A percentile compares a stretch with the other conserved stretches of the same genome.
These are phyloP conservation scores for Dastarcus helophoroides DNA, from an alignment of 2,888 invertebrate species.

Conservation along the genomic window DNA sequence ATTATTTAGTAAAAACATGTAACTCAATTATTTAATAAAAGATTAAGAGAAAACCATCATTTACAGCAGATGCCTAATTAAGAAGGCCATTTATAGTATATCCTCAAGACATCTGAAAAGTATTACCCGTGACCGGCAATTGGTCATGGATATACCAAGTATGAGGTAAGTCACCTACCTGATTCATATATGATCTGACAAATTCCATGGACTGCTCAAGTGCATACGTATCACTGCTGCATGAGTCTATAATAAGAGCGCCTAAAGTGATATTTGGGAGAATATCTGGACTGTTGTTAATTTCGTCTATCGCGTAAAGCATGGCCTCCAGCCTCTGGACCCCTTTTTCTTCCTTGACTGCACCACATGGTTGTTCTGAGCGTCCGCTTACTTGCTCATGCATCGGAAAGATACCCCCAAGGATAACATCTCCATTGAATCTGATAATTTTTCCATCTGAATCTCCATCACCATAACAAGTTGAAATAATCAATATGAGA, in stretches of 20 bases:
- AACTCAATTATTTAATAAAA: no score
- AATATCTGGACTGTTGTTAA: conserved; percentile 46
- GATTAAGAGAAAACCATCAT: no score
- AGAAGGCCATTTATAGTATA: no score
- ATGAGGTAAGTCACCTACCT: no score
- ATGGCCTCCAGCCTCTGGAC: conserved; percentile 59
- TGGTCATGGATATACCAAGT: no score
- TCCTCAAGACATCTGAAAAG: no score
- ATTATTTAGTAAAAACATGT: no score
- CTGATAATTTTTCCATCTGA: conserved; percentile 28
- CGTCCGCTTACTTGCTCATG: conserved; percentile 44
- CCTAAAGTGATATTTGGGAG: conserved; percentile 53
- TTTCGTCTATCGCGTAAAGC: conserved; percentile 53
- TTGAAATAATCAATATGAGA: conserved; percentile 10
- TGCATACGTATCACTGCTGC: conserved; percentile 55
- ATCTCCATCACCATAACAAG: conserved; percentile 17
- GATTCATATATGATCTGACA: conserved; percentile 47
- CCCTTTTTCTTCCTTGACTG: conserved; percentile 54
- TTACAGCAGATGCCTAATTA: no score
- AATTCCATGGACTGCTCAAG: conserved; percentile 58
- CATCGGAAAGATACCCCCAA: conserved; percentile 59
- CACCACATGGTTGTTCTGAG: conserved; percentile 40
- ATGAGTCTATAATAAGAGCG: conserved; percentile 48
- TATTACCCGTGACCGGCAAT: no score
- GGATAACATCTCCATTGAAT: conserved; percentile 49